Evolutionary conservation across 2,888 invertebrate genomes (phyloP).

Genomic region (Dastarcus helophoroides): DNA sequence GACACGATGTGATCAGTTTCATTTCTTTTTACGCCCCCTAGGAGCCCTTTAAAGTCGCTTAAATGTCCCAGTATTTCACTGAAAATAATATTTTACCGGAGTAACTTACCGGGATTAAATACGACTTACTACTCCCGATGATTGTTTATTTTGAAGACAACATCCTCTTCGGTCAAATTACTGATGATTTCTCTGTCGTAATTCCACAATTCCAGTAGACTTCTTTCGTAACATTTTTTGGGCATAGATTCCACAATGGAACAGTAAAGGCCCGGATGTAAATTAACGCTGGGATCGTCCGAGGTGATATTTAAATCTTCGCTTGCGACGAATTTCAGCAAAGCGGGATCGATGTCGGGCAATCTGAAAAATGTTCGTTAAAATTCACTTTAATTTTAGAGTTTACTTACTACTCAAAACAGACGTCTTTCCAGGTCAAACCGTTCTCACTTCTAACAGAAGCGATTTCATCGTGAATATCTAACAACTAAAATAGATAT

Average conservation of each 20-base stretch:
- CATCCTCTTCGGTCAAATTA: constrained; percentile 47
- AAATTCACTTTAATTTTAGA: constrained; percentile 3
- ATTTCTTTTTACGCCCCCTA: constrained; percentile 51
- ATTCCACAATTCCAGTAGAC: constrained; percentile 61
- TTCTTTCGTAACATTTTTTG: constrained; percentile 49
- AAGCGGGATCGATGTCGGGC: constrained; percentile 6
- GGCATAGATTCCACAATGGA: constrained; percentile 49
- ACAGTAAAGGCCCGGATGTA: constrained; percentile 44
- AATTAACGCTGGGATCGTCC: constrained; percentile 4
- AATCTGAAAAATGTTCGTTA: constrained; percentile 6
- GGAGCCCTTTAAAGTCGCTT: constrained; percentile 47
- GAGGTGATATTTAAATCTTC: constrained; percentile 6
- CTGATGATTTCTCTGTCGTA: constrained; percentile 44
- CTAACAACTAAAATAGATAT: constrained; percentile 19
- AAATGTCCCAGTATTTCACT: constrained; percentile 57
- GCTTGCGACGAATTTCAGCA: constrained; percentile 7
- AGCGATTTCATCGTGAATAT: constrained; percentile 23
- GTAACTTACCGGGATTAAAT: not conserved
- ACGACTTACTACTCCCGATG: constrained; percentile 37
- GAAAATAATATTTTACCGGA: constrained; percentile 15
- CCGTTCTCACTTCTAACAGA: constrained; percentile 19
- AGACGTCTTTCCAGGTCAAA: constrained; percentile 41
- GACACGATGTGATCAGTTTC: constrained; percentile 48
- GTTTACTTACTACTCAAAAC: constrained; percentile 39
- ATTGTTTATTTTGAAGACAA: constrained; percentile 48